Evolutionary conservation across 2,888 invertebrate species (phyloP).

Genomic region (Amiota mariae): DNA sequence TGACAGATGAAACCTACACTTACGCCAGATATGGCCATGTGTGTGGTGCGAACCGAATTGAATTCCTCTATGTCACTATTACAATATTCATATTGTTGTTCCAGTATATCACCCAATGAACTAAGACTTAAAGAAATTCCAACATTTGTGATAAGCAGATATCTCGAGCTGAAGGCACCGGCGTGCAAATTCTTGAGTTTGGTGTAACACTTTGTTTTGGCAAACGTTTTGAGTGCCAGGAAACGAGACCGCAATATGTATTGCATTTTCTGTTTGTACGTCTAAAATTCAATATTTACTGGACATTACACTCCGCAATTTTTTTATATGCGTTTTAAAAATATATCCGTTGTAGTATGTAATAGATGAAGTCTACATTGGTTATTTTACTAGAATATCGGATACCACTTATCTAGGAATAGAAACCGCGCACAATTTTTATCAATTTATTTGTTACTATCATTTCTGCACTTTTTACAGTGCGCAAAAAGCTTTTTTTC

Average conservation of each 20-base stretch:
- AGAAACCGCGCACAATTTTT: too few species aligned
- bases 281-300: too few species aligned
- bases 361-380: too few species aligned
- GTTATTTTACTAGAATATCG: too few species aligned
- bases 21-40: slow-evolving; percentile 86
- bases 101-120: slow-evolving; percentile 84
- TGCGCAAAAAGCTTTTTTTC: too few species aligned
- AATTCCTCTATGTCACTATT: slow-evolving; percentile 76
- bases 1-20: slow-evolving; percentile 87
- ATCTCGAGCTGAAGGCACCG: slow-evolving; percentile 78
- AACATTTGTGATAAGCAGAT: slow-evolving; percentile 86
- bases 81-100: slow-evolving; percentile 85
- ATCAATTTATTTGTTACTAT: too few species aligned
- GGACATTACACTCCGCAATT: too few species aligned
- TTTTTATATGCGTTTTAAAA: too few species aligned
- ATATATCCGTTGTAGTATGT: too few species aligned
- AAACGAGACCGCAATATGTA: slow-evolving; percentile 13
- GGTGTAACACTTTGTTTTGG: slow-evolving; percentile 25
- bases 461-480: too few species aligned
- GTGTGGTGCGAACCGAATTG: slow-evolving; percentile 78
- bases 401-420: too few species aligned
- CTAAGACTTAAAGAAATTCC: slow-evolving; percentile 84
- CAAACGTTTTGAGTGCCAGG: background rate
- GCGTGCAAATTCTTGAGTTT: slow-evolving; percentile 64
- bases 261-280: too few species aligned